Percentiles rank a stretch among this genome's conserved stretches.
These are phyloP conservation scores for Apotomis betuletana DNA, from an alignment of 2,888 invertebrate genomes.

Conservation along the genomic window DNA sequence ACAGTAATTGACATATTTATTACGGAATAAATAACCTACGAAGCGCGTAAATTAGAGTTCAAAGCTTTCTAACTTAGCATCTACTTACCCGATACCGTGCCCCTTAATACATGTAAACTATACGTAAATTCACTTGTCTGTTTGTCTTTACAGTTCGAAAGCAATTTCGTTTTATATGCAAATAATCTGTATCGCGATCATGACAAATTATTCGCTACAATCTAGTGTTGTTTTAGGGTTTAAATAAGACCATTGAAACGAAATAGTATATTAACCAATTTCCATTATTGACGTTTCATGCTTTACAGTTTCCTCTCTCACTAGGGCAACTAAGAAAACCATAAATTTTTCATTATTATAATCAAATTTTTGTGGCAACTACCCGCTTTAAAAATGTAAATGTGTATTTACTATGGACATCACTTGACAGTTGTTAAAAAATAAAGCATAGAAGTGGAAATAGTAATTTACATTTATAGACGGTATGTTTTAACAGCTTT, in stretches of 20 bases:
- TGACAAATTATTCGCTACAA: neutral
- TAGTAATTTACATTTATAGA: conserved; percentile 1
- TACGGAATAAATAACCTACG: conserved; percentile 65
- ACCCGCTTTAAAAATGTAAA: neutral
- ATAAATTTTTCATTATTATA: neutral
- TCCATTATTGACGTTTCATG: too few relatives aligned
- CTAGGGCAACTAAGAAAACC: too few relatives aligned
- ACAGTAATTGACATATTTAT: conserved; percentile 72
- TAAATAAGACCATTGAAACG: neutral
- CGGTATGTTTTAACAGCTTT: conserved; percentile 1
- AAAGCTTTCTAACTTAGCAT: conserved; percentile 62
- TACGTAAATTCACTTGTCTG: conserved; percentile 12
- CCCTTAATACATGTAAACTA: conserved; percentile 28
- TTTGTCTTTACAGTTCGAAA: conserved; percentile 13
- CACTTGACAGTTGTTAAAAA: neutral
- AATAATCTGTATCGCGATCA: neutral
- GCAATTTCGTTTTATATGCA: conserved; percentile 22
- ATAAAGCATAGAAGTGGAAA: neutral
- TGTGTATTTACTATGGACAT: neutral
- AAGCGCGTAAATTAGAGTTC: conserved; percentile 64
- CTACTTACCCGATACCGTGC: conserved; percentile 53
- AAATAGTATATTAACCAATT: neutral
- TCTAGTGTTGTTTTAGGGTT: neutral
- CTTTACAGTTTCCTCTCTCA: too few relatives aligned
- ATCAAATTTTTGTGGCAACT: too few relatives aligned